phyloP scores from a whole-genome alignment of 2,888 invertebrate species.

The Meganola albula region DNA sequence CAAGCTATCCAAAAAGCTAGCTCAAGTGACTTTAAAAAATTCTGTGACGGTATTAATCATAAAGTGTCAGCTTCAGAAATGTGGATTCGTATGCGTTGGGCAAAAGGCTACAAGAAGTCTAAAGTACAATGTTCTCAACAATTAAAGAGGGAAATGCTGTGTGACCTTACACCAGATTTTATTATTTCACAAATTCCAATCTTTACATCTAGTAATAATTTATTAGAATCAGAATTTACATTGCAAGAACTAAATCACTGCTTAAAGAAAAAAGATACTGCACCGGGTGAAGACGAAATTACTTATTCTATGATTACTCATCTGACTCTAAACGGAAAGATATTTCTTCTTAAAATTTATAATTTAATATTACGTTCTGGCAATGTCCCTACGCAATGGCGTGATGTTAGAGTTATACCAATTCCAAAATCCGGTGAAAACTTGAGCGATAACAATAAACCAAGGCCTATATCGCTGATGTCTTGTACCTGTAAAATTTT shows the following conservation, averaged over 20 bases:
- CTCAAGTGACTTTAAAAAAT: neutral
- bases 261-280: constrained; percentile 1
- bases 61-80: neutral
- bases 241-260: neutral
- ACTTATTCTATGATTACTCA: constrained; percentile 1
- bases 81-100: constrained; percentile 1
- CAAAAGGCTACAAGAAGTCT: constrained; percentile 1
- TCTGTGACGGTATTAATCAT: constrained; percentile 1
- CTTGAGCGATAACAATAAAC: neutral
- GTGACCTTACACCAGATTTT: neutral
- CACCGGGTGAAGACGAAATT: no score
- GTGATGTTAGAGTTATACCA: neutral
- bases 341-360: neutral
- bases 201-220: neutral
- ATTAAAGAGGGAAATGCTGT: neutral
- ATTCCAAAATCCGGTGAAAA: neutral
- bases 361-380: neutral
- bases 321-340: neutral
- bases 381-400: constrained; percentile 1
- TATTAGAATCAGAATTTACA: neutral
- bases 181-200: neutral
- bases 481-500: neutral
- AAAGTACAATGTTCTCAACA: neutral
- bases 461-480: constrained; percentile 1
- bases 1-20: constrained; percentile 4